A percentile compares a stretch with the other conserved stretches of the same genome.
Conservation (phyloP, 2,797 vertebrate genomes). For the Sebastes ruberrimus region DNA sequence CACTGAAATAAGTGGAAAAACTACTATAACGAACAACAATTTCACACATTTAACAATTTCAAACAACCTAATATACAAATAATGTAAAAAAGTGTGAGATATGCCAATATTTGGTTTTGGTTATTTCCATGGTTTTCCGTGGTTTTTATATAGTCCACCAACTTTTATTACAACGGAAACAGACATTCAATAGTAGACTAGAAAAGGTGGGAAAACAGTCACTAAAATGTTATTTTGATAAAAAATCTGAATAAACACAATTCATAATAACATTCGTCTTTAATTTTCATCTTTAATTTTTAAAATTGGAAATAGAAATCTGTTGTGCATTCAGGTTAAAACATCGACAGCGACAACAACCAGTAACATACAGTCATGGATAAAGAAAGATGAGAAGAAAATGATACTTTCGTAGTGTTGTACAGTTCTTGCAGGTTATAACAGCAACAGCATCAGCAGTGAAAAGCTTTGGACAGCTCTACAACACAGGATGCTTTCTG, state of each 20-base stretch:
- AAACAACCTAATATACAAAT: neutral
- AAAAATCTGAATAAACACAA: neutral
- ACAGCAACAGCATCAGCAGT: neutral
- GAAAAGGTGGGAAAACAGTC: neutral
- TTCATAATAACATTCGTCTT: neutral
- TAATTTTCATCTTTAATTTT: neutral
- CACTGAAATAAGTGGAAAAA: neutral
- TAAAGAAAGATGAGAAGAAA: neutral
- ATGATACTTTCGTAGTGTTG: neutral
- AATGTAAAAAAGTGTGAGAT: neutral
- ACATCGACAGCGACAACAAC: neutral
- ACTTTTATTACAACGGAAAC: neutral
- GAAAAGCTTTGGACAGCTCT: neutral
- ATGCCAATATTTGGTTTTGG: neutral
- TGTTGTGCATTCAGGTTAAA: neutral
- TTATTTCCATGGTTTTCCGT: neutral
- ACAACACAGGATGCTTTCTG: neutral
- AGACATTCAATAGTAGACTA: neutral
- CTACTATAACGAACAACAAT: neutral
- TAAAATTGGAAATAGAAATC: neutral
- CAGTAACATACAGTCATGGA: neutral
- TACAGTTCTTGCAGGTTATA: neutral
- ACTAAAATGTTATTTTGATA: neutral
- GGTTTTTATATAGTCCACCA: neutral
- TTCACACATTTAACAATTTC: neutral